Evolutionary conservation across 2,797 vertebrate genomes (phyloP).

Genomic region (Gymnoscopelus microlampas): DNA sequence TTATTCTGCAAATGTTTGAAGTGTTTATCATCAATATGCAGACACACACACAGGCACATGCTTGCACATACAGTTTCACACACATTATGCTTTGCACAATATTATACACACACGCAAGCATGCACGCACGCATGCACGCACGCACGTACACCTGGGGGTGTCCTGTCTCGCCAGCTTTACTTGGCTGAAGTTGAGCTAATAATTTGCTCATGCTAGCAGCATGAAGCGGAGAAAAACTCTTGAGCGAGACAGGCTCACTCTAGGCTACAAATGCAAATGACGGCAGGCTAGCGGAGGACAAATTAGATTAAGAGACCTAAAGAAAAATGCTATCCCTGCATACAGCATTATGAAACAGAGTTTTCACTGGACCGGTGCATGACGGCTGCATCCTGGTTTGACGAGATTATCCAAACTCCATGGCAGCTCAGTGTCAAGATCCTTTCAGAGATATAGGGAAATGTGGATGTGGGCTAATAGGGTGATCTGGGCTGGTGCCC

Average conservation of each 20-base stretch:
- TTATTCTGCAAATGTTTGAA: conserved; percentile 42
- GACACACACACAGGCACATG: not conserved
- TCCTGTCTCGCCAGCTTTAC: conserved; percentile 33
- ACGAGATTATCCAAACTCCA: too few species aligned
- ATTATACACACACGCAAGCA: not conserved
- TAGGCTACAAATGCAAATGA: conserved; percentile 52
- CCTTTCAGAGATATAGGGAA: too few species aligned
- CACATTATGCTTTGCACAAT: conserved; percentile 1
- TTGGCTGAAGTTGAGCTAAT: conserved; percentile 52
- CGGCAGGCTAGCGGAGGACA: conserved; percentile 47
- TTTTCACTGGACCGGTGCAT: too few species aligned
- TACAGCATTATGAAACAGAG: too few species aligned
- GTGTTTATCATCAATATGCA: conserved; percentile 22
- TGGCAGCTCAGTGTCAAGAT: too few species aligned
- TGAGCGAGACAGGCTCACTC: conserved; percentile 43
- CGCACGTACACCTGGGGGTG: conserved; percentile 29
- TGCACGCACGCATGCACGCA: not conserved
- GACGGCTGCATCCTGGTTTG: too few species aligned
- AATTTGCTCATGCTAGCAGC: conserved; percentile 37
- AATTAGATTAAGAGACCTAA: conserved; percentile 37
- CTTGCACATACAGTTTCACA: conserved; percentile 20
- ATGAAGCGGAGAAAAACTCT: conserved; percentile 40
- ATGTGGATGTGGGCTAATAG: too few species aligned
- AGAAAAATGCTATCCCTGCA: too few species aligned
- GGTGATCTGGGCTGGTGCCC: too few species aligned